A percentile compares a stretch with the other conserved stretches of the same genome.
Conservation (phyloP, 2,888 invertebrate genomes). For the Linyphia triangularis region DNA sequence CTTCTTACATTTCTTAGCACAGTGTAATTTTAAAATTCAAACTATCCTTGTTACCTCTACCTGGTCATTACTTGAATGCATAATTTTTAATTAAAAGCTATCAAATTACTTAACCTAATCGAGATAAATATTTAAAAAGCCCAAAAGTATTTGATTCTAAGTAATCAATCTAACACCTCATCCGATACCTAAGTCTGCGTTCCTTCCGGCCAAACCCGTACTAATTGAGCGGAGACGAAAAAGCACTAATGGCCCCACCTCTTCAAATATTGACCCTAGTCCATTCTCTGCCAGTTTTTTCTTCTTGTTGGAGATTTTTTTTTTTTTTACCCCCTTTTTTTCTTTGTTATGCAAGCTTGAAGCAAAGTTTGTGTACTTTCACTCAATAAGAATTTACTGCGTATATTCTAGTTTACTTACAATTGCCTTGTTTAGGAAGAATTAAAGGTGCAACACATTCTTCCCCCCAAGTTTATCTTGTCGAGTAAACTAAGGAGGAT, state of each 20-base stretch:
- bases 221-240: not conserved
- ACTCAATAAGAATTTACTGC: too few species aligned
- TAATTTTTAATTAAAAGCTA: not conserved
- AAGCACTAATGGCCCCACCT: not conserved
- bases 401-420: too few species aligned
- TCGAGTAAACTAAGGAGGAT: too few species aligned
- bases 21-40: not conserved
- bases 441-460: too few species aligned
- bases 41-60: not conserved
- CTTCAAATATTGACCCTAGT: not conserved
- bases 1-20: not conserved
- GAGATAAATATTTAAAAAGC: not conserved
- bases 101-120: not conserved
- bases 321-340: not conserved
- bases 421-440: too few species aligned
- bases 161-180: not conserved
- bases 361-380: not conserved
- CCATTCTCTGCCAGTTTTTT: not conserved
- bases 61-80: not conserved
- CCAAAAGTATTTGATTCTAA: not conserved
- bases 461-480: too few species aligned
- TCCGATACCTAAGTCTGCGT: not conserved
- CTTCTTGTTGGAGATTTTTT: not conserved
- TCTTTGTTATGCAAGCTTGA: not conserved
- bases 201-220: not conserved